These are phyloP conservation scores for Venustoraphidia nigricollis DNA, from an alignment of 2,888 invertebrate species.

Conservation along the genomic window DNA sequence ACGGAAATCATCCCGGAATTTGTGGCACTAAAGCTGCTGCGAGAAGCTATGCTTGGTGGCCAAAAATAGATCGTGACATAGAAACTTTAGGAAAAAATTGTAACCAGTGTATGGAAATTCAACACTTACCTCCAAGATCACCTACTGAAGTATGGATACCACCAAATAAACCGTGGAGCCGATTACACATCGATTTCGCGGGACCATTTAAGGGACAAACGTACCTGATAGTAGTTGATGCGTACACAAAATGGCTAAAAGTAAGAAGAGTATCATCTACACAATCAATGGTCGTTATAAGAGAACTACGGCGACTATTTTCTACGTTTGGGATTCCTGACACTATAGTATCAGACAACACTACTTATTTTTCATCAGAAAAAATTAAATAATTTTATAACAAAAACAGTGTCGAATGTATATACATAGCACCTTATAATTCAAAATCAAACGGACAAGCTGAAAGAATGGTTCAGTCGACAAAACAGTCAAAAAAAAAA, in stretches of 20 bases:
- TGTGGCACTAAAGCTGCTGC: slow-evolving; percentile 4
- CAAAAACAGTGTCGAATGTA: slow-evolving; percentile 10
- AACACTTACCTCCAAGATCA: slow-evolving; percentile 6
- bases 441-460: slow-evolving; percentile 16
- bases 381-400: slow-evolving; percentile 14
- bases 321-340: slow-evolving; percentile 14
- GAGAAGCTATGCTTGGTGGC: slow-evolving; percentile 2
- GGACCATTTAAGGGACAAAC: slow-evolving; percentile 11
- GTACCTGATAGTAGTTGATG: slow-evolving; percentile 13
- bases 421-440: slow-evolving; percentile 12
- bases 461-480: slow-evolving; percentile 14
- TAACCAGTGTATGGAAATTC: slow-evolving; percentile 5
- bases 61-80: slow-evolving; percentile 6
- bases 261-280: slow-evolving; percentile 8
- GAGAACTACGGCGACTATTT: slow-evolving; percentile 8
- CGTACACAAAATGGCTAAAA: slow-evolving; percentile 13
- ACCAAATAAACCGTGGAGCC: slow-evolving; percentile 10
- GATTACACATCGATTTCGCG: slow-evolving; percentile 9
- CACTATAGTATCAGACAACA: slow-evolving; percentile 15
- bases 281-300: slow-evolving; percentile 7
- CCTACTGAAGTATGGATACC: slow-evolving; percentile 8
- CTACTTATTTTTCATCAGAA: slow-evolving; percentile 13
- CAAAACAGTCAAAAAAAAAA: slow-evolving; percentile 10
- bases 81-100: slow-evolving; percentile 8
- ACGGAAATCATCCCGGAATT: slow-evolving; percentile 8